phyloP scores from a whole-genome alignment of 2,113 vertebrate species.

The Periophthalmus modestus region DNA sequence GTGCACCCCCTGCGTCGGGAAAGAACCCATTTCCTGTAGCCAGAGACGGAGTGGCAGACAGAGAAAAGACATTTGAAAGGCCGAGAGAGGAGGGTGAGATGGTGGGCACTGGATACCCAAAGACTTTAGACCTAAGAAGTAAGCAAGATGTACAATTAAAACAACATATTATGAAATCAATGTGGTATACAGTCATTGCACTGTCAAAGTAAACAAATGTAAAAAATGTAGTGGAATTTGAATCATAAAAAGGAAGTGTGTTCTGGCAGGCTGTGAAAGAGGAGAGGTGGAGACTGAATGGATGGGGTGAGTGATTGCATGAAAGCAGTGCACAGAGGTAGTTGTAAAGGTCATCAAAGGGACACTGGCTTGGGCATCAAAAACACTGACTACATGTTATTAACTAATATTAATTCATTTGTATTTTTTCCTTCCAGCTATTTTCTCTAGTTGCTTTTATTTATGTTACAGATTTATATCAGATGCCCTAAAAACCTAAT shows the following conservation, averaged over 20 bases:
- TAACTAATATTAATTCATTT: neutral
- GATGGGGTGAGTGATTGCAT: slow-evolving; percentile 51
- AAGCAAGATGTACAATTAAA: slow-evolving; percentile 39
- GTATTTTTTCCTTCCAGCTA: neutral
- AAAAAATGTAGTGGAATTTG: slow-evolving; percentile 38
- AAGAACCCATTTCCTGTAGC: slow-evolving; percentile 78
- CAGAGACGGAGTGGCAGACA: slow-evolving; percentile 55
- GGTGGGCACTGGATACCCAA: slow-evolving; percentile 49
- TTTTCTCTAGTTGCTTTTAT: too few species aligned
- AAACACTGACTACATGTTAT: neutral
- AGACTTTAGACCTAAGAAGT: slow-evolving; percentile 17
- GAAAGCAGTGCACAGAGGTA: slow-evolving; percentile 43
- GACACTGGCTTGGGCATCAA: neutral
- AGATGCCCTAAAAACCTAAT: too few species aligned
- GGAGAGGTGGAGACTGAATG: slow-evolving; percentile 52
- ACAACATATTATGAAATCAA: neutral
- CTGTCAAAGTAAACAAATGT: slow-evolving; percentile 21
- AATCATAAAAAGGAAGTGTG: slow-evolving; percentile 32
- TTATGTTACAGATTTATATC: too few species aligned
- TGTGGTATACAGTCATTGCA: neutral
- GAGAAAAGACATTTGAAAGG: slow-evolving; percentile 45
- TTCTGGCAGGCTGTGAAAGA: slow-evolving; percentile 53
- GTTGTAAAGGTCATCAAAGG: slow-evolving; percentile 54
- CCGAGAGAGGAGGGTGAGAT: slow-evolving; percentile 40
- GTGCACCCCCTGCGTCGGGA: slow-evolving; percentile 64